Evolutionary conservation across 2,888 invertebrate genomes (phyloP).

Genomic region (Acronicta alni): DNA sequence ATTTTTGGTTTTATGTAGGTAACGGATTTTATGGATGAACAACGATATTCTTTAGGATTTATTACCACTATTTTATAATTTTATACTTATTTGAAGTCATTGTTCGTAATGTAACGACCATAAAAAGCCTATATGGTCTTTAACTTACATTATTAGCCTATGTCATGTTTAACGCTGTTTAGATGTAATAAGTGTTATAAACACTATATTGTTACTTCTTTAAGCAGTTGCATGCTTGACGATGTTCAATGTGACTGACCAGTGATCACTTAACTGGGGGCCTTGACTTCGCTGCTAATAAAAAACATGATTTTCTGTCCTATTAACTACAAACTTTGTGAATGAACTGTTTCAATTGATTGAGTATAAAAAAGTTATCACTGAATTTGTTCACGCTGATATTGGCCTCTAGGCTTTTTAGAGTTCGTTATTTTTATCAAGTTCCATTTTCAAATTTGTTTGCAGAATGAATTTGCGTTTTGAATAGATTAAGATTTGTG

Average conservation of each 20-base stretch:
- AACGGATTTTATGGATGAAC: too few relatives aligned
- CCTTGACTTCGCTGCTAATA: slow-evolving; percentile 61
- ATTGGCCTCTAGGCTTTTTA: slow-evolving; percentile 16
- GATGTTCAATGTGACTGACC: slow-evolving; percentile 55
- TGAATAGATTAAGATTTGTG: background rate
- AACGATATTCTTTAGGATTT: too few relatives aligned
- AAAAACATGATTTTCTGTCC: slow-evolving; percentile 59
- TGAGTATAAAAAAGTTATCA: slow-evolving; percentile 18
- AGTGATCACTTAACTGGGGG: slow-evolving; percentile 35
- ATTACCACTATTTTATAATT: too few relatives aligned
- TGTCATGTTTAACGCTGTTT: slow-evolving; percentile 25
- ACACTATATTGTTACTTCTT: slow-evolving; percentile 20
- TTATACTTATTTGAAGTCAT: background rate
- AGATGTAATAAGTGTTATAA: slow-evolving; percentile 36
- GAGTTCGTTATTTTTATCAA: slow-evolving; percentile 21
- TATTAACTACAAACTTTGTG: slow-evolving; percentile 50
- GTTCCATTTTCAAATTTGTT: background rate
- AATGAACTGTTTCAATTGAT: slow-evolving; percentile 46
- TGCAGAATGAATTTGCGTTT: background rate
- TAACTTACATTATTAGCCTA: slow-evolving; percentile 30
- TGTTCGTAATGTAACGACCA: slow-evolving; percentile 9
- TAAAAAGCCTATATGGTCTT: slow-evolving; percentile 15
- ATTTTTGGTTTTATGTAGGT: too few relatives aligned
- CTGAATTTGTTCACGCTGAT: slow-evolving; percentile 7
- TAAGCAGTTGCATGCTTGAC: slow-evolving; percentile 13